Evolutionary conservation across 2,888 invertebrate species (phyloP), one percentile per base, ranked within the genome.

Genomic region (Endotricha flammealis): DNA sequence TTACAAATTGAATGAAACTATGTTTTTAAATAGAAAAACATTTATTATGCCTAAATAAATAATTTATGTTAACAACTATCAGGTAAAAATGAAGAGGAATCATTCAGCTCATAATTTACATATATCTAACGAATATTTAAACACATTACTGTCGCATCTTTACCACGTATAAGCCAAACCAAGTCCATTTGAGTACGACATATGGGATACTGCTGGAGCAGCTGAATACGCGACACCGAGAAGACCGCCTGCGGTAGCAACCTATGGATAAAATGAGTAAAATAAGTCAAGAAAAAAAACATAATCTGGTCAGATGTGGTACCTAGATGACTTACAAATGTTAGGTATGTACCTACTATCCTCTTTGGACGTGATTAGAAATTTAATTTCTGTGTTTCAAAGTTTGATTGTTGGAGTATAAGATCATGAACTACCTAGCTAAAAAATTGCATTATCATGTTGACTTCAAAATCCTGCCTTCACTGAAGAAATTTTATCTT

Each of bases 221-320:
- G 90, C 87, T 8, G 89, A 88, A 53, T 90, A 90, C 0, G 89
- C 88, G 10, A 89, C 88, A 23, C 89, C 89, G n/a, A 90, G 72
- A 24, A 89, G 81, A 9, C 87, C 86, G 29, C 86, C 86, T 34
- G 77, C 64, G 9, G 78, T 64, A 27, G 87, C 81, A n/a, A 88
- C 85, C 82, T 88, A n/a, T n/a, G n/a, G n/a, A n/a, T n/a, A n/a
- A n/a, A n/a, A n/a, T n/a, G n/a, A n/a, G n/a, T n/a, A n/a, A n/a
- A n/a, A n/a, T n/a, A n/a, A n/a, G n/a, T n/a, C n/a, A n/a, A n/a
- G n/a, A n/a, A n/a, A n/a, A n/a, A n/a, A n/a, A n/a, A n/a, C n/a
- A n/a, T n/a, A n/a, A n/a, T n/a, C n/a, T n/a, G n/a, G n/a, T n/a
- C n/a, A n/a, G n/a, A n/a, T n/a, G n/a, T n/a, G n/a, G n/a, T n/a